Evolutionary conservation across 2,797 vertebrate species (phyloP).

Genomic region (Mus caroli): DNA sequence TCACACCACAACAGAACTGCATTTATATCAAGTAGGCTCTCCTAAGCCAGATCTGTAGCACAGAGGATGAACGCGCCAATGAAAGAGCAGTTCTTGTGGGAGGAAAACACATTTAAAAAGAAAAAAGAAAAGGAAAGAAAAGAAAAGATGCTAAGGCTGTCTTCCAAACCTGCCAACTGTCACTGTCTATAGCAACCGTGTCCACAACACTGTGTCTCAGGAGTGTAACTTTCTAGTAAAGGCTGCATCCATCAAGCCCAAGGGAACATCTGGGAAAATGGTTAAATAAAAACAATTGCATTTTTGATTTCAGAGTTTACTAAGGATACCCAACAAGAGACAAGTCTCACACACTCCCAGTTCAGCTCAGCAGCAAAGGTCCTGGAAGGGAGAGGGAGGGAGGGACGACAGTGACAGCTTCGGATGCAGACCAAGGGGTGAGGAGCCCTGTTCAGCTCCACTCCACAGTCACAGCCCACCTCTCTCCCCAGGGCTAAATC

Average conservation of each 20-base stretch:
- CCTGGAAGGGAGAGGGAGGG: background rate
- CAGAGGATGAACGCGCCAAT: slow-evolving; percentile 63
- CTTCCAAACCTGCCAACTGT: slow-evolving; percentile 84
- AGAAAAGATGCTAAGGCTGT: background rate
- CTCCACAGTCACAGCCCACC: background rate
- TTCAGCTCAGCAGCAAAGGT: background rate
- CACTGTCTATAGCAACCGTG: slow-evolving; percentile 90
- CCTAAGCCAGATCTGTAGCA: background rate
- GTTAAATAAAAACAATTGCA: slow-evolving; percentile 84
- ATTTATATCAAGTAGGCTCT: background rate
- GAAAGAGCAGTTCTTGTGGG: slow-evolving; percentile 38
- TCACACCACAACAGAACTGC: background rate
- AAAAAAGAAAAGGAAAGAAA: background rate
- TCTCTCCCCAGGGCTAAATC: background rate
- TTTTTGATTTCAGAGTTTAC: slow-evolving; percentile 80
- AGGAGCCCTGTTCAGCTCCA: background rate
- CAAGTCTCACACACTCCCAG: background rate
- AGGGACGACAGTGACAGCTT: background rate
- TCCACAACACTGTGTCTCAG: slow-evolving; percentile 89
- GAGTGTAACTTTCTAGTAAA: slow-evolving; percentile 90
- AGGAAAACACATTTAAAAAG: slow-evolving; percentile 35
- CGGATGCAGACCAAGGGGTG: background rate
- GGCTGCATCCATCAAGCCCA: slow-evolving; percentile 88
- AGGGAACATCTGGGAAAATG: slow-evolving; percentile 97
- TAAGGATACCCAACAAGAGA: slow-evolving; percentile 49